Conservation (phyloP, 2,797 vertebrate genomes). For the Pygocentrus nattereri region DNA sequence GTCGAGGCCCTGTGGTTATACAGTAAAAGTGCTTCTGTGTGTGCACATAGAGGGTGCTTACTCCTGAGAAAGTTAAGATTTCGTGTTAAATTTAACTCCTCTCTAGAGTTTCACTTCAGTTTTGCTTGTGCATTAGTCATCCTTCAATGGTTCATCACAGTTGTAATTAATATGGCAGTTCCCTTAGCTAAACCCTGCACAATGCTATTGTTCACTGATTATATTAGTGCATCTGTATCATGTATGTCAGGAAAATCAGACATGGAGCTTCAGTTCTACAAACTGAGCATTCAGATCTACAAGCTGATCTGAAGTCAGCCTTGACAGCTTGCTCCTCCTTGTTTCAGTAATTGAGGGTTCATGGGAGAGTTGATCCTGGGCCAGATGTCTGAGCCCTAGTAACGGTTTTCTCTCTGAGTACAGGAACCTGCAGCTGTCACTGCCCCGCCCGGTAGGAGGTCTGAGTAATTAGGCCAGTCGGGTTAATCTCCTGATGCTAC, state of each 20-base stretch:
- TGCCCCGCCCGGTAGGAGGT: slow-evolving; percentile 27
- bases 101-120: not conserved
- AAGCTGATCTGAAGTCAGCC: not conserved
- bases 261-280: not conserved
- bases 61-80: not conserved
- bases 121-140: not conserved
- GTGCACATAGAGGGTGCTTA: not conserved
- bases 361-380: slow-evolving; percentile 14
- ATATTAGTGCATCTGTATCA: not conserved
- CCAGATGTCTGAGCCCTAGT: slow-evolving; percentile 37
- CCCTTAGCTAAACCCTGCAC: not conserved
- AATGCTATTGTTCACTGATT: not conserved
- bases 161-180: not conserved
- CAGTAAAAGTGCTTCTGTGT: not conserved
- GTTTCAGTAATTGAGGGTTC: slow-evolving; percentile 6
- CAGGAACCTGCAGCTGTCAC: slow-evolving; percentile 37
- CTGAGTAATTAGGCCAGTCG: slow-evolving; percentile 48
- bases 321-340: not conserved
- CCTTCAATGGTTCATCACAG: not conserved
- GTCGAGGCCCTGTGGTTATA: not conserved
- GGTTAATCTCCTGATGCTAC: slow-evolving; percentile 44
- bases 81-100: not conserved
- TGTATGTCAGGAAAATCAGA: not conserved
- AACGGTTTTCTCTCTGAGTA: slow-evolving; percentile 34
- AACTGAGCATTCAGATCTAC: not conserved